Evolutionary conservation across 1,140 invertebrate species (phyloP).

Genomic region (Hycleus phaleratus): DNA sequence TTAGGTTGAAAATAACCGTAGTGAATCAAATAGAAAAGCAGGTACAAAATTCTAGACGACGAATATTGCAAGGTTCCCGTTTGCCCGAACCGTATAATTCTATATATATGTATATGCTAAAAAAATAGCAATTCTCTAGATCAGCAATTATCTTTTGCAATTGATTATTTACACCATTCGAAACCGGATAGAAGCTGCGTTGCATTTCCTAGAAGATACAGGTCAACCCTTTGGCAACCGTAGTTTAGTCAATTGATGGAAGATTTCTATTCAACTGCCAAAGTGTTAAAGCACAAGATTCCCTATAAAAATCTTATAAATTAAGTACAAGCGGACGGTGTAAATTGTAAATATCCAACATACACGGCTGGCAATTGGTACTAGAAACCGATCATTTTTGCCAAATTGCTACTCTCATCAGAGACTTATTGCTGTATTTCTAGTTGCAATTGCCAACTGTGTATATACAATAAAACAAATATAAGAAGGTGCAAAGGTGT

Average conservation of each 20-base stretch:
- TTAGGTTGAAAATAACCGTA: too few species aligned
- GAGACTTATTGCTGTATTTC: too few species aligned
- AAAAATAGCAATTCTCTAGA: slow-evolving; percentile 19
- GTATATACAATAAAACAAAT: neutral
- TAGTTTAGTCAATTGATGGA: too few species aligned
- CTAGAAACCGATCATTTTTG: neutral
- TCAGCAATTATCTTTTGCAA: slow-evolving; percentile 1
- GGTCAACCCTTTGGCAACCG: too few species aligned
- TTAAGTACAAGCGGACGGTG: neutral
- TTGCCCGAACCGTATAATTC: slow-evolving; percentile 18
- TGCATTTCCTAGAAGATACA: too few species aligned
- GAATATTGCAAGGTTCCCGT: slow-evolving; percentile 29
- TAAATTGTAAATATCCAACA: neutral
- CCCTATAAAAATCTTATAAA: neutral
- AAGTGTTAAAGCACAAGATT: neutral
- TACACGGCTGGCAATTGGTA: neutral
- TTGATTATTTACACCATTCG: too few species aligned
- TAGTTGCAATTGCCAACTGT: neutral
- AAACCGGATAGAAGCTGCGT: too few species aligned
- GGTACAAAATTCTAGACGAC: slow-evolving; percentile 28
- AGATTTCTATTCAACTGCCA: neutral
- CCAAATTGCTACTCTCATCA: too few species aligned
- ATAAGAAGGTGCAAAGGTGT: neutral
- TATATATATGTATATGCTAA: slow-evolving; percentile 9
- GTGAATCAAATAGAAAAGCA: slow-evolving; percentile 19